Evolutionary conservation across 30 jellyfish, hydroid and myxozoan genomes (phyloP), one percentile per base, ranked within the genome.

Genomic region (Cassiopea andromeda): DNA sequence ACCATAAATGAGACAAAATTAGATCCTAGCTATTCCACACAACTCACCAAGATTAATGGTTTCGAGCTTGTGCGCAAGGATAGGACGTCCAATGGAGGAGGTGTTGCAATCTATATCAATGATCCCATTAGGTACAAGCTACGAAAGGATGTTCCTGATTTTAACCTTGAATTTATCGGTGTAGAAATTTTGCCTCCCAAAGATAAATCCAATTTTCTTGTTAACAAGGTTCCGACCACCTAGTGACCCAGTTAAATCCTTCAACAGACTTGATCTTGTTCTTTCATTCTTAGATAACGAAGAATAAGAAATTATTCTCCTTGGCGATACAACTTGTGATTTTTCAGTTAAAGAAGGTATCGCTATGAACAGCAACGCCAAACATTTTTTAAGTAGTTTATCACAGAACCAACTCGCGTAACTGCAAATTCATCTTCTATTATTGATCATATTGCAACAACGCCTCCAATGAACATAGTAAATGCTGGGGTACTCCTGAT

Each of bases 191-290:
- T 27, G 58, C 93, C 93, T 4, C 84, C 84, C 57, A 83, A 69
- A 69, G 48, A 45, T 19, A 69, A 54, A 82, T 61, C 81, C 46
- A 60, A 17, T 81, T 73, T 81, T 43, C 85, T 70, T 38, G 38
- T 7, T 49, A 15, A 45, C 1, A 17, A 68, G 92, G 85, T 83
- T 68, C 80, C 75, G 80, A 57, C 87, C 87, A 38, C 93, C 93
- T 60, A 75, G 87, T 74, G 81, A 75, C 93, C 81, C 93, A 17
- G 93, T 85, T 47, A 73, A 73, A 9, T 54, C 93, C 45, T 85
- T 85, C 73, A 43, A 14, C 43, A 73, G 73, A 81, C 81, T 54
- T 7, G 87, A 73, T 50, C 18, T 15, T 2, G 80, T 50, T 46
- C 81, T 85, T 45, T 50, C 73, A 48, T 73, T 2, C 69, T 58